These are phyloP conservation scores for Brachyrhaphis roseni DNA, from an alignment of 2,797 vertebrate genomes.

Conservation along the genomic window DNA sequence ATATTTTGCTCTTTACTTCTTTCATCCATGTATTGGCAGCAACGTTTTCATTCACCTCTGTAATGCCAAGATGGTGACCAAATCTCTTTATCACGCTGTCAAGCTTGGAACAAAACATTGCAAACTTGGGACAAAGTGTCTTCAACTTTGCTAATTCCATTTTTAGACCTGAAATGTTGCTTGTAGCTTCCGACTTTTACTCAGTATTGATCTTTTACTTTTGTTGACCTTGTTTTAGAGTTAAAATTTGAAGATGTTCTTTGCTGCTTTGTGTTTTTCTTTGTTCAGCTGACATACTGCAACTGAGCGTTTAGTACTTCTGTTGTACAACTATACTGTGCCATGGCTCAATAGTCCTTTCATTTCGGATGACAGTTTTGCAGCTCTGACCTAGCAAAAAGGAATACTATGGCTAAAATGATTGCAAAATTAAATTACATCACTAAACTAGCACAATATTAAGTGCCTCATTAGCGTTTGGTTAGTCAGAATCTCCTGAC, in stretches of 20 bases:
- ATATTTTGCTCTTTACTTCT: neutral
- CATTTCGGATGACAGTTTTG: neutral
- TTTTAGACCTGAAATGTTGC: neutral
- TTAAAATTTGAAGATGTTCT: neutral
- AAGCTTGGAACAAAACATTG: neutral
- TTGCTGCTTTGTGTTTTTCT: neutral
- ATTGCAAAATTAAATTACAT: neutral
- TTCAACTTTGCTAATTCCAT: neutral
- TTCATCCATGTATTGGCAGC: neutral
- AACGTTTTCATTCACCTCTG: neutral
- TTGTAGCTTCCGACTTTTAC: neutral
- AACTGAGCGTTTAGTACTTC: neutral
- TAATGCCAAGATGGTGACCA: neutral
- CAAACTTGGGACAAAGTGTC: neutral
- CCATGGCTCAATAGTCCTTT: neutral
- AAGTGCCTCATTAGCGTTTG: neutral
- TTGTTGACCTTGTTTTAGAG: neutral
- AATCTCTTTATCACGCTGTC: neutral
- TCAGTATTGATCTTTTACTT: neutral
- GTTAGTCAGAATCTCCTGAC: neutral
- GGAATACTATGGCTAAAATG: neutral
- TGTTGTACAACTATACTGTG: neutral
- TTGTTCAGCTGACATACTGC: neutral
- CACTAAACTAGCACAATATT: neutral
- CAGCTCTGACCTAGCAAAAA: neutral